A percentile compares a stretch with the other conserved stretches of the same genome.
These are phyloP conservation scores for Ganaspis sp. DNA, from an alignment of 1,140 invertebrate genomes.

Conservation along the genomic window DNA sequence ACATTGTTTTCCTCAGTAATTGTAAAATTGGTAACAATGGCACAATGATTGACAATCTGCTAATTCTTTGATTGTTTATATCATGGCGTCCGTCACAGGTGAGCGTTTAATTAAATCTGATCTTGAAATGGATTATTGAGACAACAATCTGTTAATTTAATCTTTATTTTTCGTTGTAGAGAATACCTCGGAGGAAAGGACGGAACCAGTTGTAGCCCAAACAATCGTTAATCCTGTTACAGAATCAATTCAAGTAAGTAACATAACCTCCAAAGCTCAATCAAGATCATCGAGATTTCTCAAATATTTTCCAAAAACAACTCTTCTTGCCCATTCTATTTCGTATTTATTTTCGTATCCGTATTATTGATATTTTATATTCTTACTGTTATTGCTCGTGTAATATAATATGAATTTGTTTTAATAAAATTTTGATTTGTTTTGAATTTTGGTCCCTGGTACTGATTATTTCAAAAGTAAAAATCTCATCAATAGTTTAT, in stretches of 20 bases:
- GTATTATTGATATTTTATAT: no score
- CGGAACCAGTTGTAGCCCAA: slow-evolving; percentile 43
- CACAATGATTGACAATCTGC: background rate
- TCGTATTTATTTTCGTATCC: background rate
- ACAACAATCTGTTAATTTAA: slow-evolving; percentile 12
- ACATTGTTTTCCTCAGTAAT: no score
- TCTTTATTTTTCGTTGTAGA: slow-evolving; percentile 41
- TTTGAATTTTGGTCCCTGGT: background rate
- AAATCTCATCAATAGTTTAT: no score
- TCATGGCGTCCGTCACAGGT: slow-evolving; percentile 35
- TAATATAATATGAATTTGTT: background rate
- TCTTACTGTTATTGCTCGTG: no score
- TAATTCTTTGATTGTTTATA: slow-evolving; percentile 15
- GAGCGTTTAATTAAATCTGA: background rate
- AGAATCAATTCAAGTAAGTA: slow-evolving; percentile 45
- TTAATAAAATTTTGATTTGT: background rate
- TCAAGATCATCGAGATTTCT: background rate
- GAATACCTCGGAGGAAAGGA: slow-evolving; percentile 51
- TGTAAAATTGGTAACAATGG: slow-evolving; percentile 9
- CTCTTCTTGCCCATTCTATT: no score
- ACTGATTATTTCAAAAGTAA: no score
- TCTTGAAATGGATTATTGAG: slow-evolving; percentile 1
- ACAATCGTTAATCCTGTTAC: slow-evolving; percentile 44
- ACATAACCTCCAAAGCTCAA: slow-evolving; percentile 26
- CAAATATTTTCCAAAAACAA: background rate